Base-by-base conservation (phyloP, 1,140 invertebrate species). In the Bombus consobrinus region DNA sequence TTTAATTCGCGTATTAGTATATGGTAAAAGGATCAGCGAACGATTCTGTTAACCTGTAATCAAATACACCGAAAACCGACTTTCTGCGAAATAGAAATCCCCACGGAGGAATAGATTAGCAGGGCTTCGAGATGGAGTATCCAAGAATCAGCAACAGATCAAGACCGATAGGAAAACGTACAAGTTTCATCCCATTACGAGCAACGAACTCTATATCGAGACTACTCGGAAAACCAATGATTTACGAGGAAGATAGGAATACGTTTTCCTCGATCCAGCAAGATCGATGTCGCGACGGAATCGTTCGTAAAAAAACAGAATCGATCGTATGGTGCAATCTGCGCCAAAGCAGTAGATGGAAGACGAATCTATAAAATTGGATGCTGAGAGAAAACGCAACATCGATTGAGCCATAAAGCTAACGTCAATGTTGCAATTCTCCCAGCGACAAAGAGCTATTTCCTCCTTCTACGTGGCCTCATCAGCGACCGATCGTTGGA, bases 331-430 rank as follows among this genome's bases (percentile, higher is more conserved):
- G n/a, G 8, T 28, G 3, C 37, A n/a, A 74, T 87, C 57, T 43
- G 25, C 32, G 15, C 12, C 12, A 32, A 25, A n/a, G 69, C 4
- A 37, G 12, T 6, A 32, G 25, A 28, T 39, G 71, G 28, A 34
- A 22, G 47, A 32, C n/a, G 41, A 13, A 84, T 80, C 82, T 41
- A 85, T 77, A 87, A 88, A 87, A 88, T 53, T 53, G 2, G 41
- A 37, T 77, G 66, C 39, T 15, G 57, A 25, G 76, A 81, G 47
- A 64, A 57, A 53, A n/a, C 15, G 39, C 83, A 53, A 62, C 66
- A 32, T 64, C n/a, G 34, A 2, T 37, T 39, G 18, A 13, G n/a
- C 15, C 12, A 18, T 87, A 84, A 85, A 87, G 57, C 62, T 74
- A 87, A 81, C 59, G 62, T 10, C 57, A 13, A 73, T 41, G 71